phyloP scores from a whole-genome alignment of 2,113 vertebrate genomes.

The Dolichallabes microphthalmus region DNA sequence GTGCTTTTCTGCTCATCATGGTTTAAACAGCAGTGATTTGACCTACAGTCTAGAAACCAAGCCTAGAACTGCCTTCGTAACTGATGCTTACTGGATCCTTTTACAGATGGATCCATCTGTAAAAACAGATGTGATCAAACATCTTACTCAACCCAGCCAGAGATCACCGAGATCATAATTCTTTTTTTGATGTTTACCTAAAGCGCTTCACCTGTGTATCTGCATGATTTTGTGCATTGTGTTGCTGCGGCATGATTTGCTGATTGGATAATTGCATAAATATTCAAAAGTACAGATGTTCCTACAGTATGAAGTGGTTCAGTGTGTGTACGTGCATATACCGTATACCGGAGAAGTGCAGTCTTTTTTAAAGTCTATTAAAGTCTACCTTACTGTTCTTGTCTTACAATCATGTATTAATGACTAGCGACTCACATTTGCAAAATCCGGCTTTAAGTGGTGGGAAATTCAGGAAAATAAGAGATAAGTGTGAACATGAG shows the following conservation, averaged over 20 bases:
- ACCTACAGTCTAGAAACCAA: not conserved
- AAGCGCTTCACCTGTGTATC: not conserved
- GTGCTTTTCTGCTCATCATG: not conserved
- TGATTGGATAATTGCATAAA: not conserved
- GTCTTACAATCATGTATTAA: not conserved
- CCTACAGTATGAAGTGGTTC: not conserved
- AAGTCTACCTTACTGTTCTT: not conserved
- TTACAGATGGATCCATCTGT: not conserved
- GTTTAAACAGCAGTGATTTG: not conserved
- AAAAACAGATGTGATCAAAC: not conserved
- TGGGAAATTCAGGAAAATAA: constrained; percentile 6
- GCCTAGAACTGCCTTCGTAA: not conserved
- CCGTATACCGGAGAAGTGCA: not conserved
- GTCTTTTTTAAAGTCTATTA: not conserved
- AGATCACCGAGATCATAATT: not conserved
- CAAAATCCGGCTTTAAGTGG: not conserved
- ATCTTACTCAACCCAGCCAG: not conserved
- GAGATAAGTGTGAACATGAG: not conserved
- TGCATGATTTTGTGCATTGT: not conserved
- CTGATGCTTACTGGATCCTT: not conserved
- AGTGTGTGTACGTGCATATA: not conserved
- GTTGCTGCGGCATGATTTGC: not conserved
- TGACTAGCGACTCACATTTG: not conserved
- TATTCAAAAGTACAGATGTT: not conserved
- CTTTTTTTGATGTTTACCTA: not conserved